These are phyloP conservation scores for Anolis carolinensis DNA, from an alignment of 2,113 vertebrate genomes.

Conservation along the genomic window DNA sequence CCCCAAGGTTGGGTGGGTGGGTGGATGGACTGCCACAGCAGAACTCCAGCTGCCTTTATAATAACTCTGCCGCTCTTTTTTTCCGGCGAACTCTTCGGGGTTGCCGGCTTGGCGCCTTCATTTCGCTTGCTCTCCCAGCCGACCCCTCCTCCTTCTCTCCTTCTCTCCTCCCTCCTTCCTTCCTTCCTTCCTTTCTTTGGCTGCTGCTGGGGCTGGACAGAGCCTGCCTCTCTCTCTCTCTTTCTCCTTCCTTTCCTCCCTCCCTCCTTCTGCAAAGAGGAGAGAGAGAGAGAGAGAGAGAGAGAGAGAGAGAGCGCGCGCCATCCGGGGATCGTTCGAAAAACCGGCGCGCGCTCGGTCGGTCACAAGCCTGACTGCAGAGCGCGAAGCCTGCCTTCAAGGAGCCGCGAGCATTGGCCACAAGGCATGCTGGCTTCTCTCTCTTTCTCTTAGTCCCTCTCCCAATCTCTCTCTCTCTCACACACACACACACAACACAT, in stretches of 20 bases:
- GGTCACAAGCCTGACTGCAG: neutral
- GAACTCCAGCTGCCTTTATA: slow-evolving; percentile 44
- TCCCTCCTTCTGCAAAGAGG: slow-evolving; percentile 35
- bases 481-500: too few relatives aligned
- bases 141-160: slow-evolving; percentile 13
- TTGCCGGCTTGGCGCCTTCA: slow-evolving; percentile 56
- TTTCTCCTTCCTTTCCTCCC: slow-evolving; percentile 35
- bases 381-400: neutral
- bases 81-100: slow-evolving; percentile 59
- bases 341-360: slow-evolving; percentile 25
- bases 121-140: slow-evolving; percentile 33
- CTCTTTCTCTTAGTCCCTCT: neutral
- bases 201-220: too few relatives aligned
- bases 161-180: slow-evolving; percentile 19
- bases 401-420: neutral
- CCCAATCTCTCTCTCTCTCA: too few relatives aligned
- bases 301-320: slow-evolving; percentile 67
- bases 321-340: slow-evolving; percentile 45
- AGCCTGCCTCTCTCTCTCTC: slow-evolving; percentile 8
- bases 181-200: neutral
- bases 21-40: neutral
- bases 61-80: slow-evolving; percentile 44
- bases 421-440: neutral
- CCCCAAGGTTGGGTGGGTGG: neutral
- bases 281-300: too few relatives aligned